Evolutionary conservation across 1,140 invertebrate species (phyloP).

Genomic region (Elymnias hypermnestra): DNA sequence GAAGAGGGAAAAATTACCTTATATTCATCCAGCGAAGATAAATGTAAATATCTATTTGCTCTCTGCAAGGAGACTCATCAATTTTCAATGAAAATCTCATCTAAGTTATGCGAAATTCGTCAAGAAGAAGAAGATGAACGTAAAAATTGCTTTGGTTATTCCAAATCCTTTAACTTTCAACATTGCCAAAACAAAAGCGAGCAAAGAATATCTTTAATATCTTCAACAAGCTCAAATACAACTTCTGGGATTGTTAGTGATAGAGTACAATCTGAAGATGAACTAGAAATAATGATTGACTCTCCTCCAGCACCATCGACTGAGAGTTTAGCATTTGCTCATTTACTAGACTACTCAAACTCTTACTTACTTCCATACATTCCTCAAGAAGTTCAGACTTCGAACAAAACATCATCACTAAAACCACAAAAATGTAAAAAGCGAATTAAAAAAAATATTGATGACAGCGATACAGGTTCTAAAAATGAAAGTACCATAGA

Average conservation of each 20-base stretch:
- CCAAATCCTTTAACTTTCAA: conserved; percentile 78
- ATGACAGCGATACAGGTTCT: conserved; percentile 38
- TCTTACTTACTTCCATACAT: conserved; percentile 54
- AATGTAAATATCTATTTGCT: conserved; percentile 91
- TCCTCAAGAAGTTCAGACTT: conserved; percentile 38
- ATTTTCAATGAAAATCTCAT: conserved; percentile 94
- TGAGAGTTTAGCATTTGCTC: conserved; percentile 84
- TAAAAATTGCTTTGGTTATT: conserved; percentile 80
- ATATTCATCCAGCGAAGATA: conserved; percentile 93
- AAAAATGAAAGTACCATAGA: conserved; percentile 52
- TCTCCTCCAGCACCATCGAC: conserved; percentile 84
- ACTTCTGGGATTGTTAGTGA: conserved; percentile 97
- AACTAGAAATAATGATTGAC: conserved; percentile 90
- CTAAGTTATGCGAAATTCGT: conserved; percentile 86
- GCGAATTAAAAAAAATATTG: conserved; percentile 42
- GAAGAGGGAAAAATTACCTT: conserved; percentile 92
- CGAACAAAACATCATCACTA: conserved; percentile 49
- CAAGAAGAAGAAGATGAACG: conserved; percentile 85
- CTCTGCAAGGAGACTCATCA: conserved; percentile 95
- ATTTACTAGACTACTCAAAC: conserved; percentile 79
- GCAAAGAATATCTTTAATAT: conserved; percentile 93
- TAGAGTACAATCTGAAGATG: conserved; percentile 94
- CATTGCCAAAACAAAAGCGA: conserved; percentile 81
- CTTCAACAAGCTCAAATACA: conserved; percentile 93
- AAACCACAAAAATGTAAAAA: conserved; percentile 57